Evolutionary conservation across 2,888 invertebrate species (phyloP), one percentile per base, ranked within the genome.

Genomic region (Drosophila ochracea): DNA sequence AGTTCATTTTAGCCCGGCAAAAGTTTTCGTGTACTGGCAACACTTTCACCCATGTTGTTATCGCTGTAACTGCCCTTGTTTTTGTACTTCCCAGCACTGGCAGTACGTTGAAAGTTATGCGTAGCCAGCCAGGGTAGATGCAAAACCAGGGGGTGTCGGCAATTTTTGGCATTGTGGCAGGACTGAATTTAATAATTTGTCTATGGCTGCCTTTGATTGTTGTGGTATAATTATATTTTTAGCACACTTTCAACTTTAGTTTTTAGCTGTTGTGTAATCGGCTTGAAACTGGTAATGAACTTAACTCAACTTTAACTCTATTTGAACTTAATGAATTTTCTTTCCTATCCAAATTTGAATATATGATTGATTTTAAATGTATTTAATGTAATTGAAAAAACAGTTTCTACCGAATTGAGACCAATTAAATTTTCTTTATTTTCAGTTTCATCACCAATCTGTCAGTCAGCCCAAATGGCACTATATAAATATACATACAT

Each of bases 1-100:
- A 65, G 37, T 49, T 31, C 58, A 66, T 65, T 82, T 72, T 71
- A 30, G 35, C 41, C 62, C 43, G 73, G 55, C 59, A 78, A 84
- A 82, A 83, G 50, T 82, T 82, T 85, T 84, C 74, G 69, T 84
- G 86, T 81, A 69, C 70, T 72, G 80, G 79, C 82, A 82, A 84
- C 84, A 83, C 83, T 84, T 84, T 83, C 79, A 49, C 61, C 66
- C 68, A 71, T 66, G 64, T 74, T 67, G 76, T 73, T 73, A 58
- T 82, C 68, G 70, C 63, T 64, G 63, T 60, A 70, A 52, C 80
- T 77, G 84, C 69, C 80, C 62, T 62, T 75, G 73, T 76, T 82
- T 75, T 80, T 79, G 77, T 61, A 70, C 63, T 60, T 66, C 49
- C 30, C 59, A 57, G 49, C 47, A 50, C 55, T 50, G 59, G 21